phyloP scores from a whole-genome alignment of 2,888 invertebrate species.

The Polyommatus iphigenia region DNA sequence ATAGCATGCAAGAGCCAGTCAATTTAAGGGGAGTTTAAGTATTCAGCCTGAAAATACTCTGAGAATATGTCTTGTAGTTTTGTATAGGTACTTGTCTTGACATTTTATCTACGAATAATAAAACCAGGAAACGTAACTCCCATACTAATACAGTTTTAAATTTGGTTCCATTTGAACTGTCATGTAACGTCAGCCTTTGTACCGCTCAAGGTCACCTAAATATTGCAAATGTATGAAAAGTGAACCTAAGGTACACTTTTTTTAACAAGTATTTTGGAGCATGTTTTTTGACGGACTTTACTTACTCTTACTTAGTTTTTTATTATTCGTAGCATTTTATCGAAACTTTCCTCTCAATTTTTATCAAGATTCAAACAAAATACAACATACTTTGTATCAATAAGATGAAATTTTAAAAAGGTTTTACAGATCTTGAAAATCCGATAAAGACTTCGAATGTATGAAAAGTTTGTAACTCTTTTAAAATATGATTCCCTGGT shows the following conservation, averaged over 20 bases:
- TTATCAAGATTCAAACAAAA: not conserved
- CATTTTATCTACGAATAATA: too few species aligned
- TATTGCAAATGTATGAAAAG: too few species aligned
- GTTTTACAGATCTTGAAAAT: not conserved
- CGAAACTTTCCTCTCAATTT: not conserved
- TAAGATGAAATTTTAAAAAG: not conserved
- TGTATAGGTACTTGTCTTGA: not conserved
- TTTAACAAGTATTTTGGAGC: too few species aligned
- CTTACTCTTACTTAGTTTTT: too few species aligned
- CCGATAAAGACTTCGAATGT: not conserved
- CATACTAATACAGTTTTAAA: too few species aligned
- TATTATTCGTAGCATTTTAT: too few species aligned
- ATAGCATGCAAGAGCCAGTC: not conserved
- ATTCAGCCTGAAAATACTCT: not conserved
- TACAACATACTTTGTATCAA: not conserved
- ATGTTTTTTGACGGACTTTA: too few species aligned
- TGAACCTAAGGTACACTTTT: too few species aligned
- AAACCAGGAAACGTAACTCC: too few species aligned
- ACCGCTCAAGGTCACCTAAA: too few species aligned
- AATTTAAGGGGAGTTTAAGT: not conserved
- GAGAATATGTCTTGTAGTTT: not conserved
- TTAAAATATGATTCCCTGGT: constrained; percentile 11
- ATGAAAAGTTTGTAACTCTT: not conserved
- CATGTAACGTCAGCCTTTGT: too few species aligned
- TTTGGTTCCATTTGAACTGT: too few species aligned